phyloP scores from a whole-genome alignment of 1,140 invertebrate species.

The Coenobita brevimanus region DNA sequence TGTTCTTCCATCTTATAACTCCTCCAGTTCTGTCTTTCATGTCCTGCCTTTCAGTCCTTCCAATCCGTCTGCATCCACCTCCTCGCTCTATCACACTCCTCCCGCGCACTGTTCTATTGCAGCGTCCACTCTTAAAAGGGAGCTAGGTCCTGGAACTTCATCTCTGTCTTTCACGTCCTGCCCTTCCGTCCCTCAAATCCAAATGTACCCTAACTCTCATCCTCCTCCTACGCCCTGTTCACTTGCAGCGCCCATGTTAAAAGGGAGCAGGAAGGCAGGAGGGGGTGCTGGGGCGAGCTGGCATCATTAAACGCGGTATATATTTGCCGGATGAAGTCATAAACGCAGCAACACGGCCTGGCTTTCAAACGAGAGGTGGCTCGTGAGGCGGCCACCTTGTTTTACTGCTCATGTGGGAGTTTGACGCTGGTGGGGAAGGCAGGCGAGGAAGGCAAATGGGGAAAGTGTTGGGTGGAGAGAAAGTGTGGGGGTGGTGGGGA shows the following conservation, averaged over 20 bases:
- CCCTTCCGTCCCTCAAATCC: too few relatives aligned
- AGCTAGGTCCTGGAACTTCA: too few relatives aligned
- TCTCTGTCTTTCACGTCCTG: too few relatives aligned
- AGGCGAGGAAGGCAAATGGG: neutral
- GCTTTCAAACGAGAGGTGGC: slow-evolving; percentile 59
- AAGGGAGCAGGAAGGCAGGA: slow-evolving; percentile 50
- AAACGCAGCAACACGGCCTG: slow-evolving; percentile 64
- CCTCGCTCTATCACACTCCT: neutral
- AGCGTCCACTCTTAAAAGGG: too few relatives aligned
- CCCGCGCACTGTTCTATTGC: too few relatives aligned
- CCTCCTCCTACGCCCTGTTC: slow-evolving; percentile 11
- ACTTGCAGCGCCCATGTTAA: slow-evolving; percentile 54
- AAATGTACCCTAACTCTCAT: too few relatives aligned
- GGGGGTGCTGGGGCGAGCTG: slow-evolving; percentile 46
- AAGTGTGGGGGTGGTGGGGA: too few relatives aligned
- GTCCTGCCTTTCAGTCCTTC: neutral
- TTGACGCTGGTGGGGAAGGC: neutral
- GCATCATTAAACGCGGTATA: slow-evolving; percentile 65
- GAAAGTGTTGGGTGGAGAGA: neutral
- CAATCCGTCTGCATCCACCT: neutral
- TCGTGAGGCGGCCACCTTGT: slow-evolving; percentile 56
- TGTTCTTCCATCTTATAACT: neutral
- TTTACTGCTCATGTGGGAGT: slow-evolving; percentile 50
- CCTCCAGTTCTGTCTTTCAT: neutral
- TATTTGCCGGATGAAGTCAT: slow-evolving; percentile 65